Conservation (phyloP, 1,140 invertebrate species). For the Tetramorium parvispinum region DNA sequence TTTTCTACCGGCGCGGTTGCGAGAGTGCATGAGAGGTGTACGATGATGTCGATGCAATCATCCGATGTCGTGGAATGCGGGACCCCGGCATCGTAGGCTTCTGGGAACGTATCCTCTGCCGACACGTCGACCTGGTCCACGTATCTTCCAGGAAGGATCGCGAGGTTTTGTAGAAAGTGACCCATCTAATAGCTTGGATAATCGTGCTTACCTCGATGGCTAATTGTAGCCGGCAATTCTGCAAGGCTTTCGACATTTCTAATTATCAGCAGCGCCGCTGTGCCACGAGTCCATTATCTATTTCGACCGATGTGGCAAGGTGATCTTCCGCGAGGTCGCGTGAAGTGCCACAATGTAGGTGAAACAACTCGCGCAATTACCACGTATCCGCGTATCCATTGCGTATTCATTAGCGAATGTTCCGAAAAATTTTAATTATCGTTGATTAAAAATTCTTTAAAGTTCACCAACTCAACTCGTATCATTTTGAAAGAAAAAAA, state of each 20-base stretch:
- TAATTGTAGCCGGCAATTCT: constrained; percentile 28
- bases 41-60: constrained; percentile 55
- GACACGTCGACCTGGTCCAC: background rate
- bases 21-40: background rate
- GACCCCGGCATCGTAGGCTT: background rate
- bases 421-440: background rate
- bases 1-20: constrained; percentile 45
- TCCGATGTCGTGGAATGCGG: constrained; percentile 59
- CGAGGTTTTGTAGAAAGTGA: constrained; percentile 63
- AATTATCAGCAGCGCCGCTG: constrained; percentile 20
- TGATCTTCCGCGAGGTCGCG: background rate
- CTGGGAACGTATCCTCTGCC: constrained; percentile 40
- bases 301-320: constrained; percentile 6
- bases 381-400: no score
- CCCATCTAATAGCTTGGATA: constrained; percentile 26
- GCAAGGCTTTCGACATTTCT: constrained; percentile 37
- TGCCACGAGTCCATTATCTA: background rate
- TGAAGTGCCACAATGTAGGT: background rate
- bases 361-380: background rate
- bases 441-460: background rate
- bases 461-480: background rate
- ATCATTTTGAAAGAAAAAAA: background rate
- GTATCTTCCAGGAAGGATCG: constrained; percentile 9
- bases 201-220: background rate
- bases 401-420: background rate